Base-by-base conservation (phyloP, 2,113 vertebrate genomes). In the Varanus komodoensis region DNA sequence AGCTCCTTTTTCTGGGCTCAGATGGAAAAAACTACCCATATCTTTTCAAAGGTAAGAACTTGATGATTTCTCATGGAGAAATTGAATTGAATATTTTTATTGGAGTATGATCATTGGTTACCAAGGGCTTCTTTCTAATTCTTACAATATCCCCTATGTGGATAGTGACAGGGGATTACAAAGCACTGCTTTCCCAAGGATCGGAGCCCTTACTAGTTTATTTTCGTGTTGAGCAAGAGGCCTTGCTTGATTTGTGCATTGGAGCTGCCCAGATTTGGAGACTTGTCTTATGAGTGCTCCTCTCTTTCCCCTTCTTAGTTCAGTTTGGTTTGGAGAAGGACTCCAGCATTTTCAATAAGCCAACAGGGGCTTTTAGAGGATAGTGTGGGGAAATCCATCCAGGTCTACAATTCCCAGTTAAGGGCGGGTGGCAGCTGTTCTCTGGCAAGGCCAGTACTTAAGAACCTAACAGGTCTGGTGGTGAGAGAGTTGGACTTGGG, bases 1-100 rank as follows among this genome's bases (percentile, higher is more conserved):
- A 99, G 87, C 97, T 99, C 19, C 98, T 99, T 92, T 99, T 99
- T 95, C 93, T 98, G 75, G 99, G 99, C 75, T 99, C 99, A 5
- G 99, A 99, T 93, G 99, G 99, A 34, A 98, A 97, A 93, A 99
- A 97, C 95, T 99, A 99, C 92, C 99, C 99, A 0, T 99, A 99
- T 82, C 98, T 99, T 4, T 99, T 99, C 91, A 99, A 99, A 99
- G 99, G 99, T 98, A 92, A 87, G 82, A 29, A 61, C 48, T n/a
- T 19, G 8, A 17, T 82, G 5, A 6, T 79, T 74, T 89, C 88
- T 38, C 89, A 0, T 0, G 34, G 17, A 25, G 38, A 44, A 44
- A 44, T 44, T 44, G 3, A 44, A 44, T 44, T 44, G 38, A 44
- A 44, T 44, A 50, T 2, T 15, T 25, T 74, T 34, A 64, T 32